Conservation (phyloP, 2,888 invertebrate genomes). For the Xestoiulus laeticollis region DNA sequence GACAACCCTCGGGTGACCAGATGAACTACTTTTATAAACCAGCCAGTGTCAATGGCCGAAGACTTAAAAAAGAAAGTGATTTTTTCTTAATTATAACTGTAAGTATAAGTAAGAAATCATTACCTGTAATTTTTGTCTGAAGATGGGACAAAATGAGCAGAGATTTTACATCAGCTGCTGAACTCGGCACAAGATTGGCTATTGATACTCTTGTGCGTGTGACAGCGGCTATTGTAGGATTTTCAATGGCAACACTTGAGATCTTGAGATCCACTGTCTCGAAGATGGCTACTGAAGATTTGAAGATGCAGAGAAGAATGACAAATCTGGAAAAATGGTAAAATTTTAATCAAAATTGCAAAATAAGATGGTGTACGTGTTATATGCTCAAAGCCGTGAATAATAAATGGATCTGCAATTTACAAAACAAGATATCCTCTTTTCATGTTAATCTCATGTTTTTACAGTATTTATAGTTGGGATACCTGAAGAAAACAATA, state of each 20-base stretch:
- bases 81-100: neutral
- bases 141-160: neutral
- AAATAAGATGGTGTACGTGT: too few relatives aligned
- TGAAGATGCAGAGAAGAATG: neutral
- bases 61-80: too few relatives aligned
- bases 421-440: too few relatives aligned
- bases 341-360: neutral
- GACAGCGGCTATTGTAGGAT: constrained; percentile 93
- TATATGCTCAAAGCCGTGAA: too few relatives aligned
- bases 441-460: too few relatives aligned
- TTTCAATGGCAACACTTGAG: neutral
- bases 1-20: constrained; percentile 8
- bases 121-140: neutral
- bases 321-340: neutral
- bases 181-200: constrained; percentile 97
- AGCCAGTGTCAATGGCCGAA: neutral
- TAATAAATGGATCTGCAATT: too few relatives aligned
- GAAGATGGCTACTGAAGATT: too few relatives aligned
- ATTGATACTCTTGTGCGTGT: constrained; percentile 95
- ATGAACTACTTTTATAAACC: constrained; percentile 17
- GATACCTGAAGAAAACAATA: too few relatives aligned
- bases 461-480: too few relatives aligned
- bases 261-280: too few relatives aligned
- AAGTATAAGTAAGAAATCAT: neutral
- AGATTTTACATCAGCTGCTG: constrained; percentile 92